Percentiles rank a stretch among this genome's conserved stretches.
Evolutionary conservation across 37 sponge, comb jelly and placozoan genomes (phyloP).

Genomic region (Aplysina aerophoba): DNA sequence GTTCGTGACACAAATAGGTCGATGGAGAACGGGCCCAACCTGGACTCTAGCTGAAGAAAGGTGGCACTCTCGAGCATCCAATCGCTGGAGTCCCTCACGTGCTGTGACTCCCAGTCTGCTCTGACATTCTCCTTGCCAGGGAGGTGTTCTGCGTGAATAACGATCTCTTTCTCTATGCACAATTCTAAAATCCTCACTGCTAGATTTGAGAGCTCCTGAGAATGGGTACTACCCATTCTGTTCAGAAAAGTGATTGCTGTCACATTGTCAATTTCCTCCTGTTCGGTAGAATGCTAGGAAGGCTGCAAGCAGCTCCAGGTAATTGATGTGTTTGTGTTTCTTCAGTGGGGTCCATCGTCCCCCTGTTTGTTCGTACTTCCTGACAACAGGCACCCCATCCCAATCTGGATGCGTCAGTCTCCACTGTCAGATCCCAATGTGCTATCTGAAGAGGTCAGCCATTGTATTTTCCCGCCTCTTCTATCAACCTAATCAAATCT

Average conservation of each 20-base stretch:
- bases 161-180: slow-evolving; percentile 53
- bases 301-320: slow-evolving; percentile 58
- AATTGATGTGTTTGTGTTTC: slow-evolving; percentile 52
- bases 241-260: slow-evolving; percentile 45
- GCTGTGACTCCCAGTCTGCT: slow-evolving; percentile 15
- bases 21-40: slow-evolving; percentile 16
- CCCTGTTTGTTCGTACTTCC: slow-evolving; percentile 39
- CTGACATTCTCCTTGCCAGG: slow-evolving; percentile 33
- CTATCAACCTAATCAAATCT: slow-evolving; percentile 49
- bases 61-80: not conserved
- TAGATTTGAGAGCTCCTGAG: not conserved
- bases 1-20: slow-evolving; percentile 54
- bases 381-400: slow-evolving; percentile 60
- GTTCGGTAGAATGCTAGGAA: slow-evolving; percentile 50
- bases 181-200: slow-evolving; percentile 47
- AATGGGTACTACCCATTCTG: slow-evolving; percentile 59
- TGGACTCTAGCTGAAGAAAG: not conserved
- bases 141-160: slow-evolving; percentile 53
- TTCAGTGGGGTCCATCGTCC: slow-evolving; percentile 60
- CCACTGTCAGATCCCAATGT: slow-evolving; percentile 1
- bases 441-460: not conserved
- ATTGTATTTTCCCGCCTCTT: slow-evolving; percentile 28
- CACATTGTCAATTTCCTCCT: slow-evolving; percentile 21
- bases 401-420: slow-evolving; percentile 52
- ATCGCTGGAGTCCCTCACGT: slow-evolving; percentile 2